Conservation (phyloP, 2,888 invertebrate genomes). For the Rosalia funebris region DNA sequence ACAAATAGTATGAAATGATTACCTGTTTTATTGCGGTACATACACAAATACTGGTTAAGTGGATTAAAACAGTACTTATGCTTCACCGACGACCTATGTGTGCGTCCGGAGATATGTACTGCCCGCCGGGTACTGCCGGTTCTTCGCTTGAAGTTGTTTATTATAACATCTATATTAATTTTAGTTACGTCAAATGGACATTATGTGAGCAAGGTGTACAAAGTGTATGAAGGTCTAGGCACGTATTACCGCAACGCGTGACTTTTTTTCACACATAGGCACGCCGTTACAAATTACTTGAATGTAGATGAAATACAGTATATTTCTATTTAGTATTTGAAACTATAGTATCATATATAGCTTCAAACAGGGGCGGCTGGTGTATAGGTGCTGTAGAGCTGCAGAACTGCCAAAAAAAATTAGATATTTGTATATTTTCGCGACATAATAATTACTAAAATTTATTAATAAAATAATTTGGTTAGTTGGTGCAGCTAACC, state of each 20-base stretch:
- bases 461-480: too few species aligned
- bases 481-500: too few species aligned
- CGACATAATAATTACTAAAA: too few species aligned
- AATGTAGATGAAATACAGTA: too few species aligned
- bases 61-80: slow-evolving; percentile 4
- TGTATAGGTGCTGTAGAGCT: too few species aligned
- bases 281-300: too few species aligned
- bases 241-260: slow-evolving; percentile 2
- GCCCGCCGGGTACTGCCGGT: not conserved
- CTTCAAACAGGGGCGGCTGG: too few species aligned
- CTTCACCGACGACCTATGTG: slow-evolving; percentile 2
- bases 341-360: too few species aligned
- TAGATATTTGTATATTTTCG: too few species aligned
- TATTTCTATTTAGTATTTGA: too few species aligned
- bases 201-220: not conserved
- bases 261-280: too few species aligned
- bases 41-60: not conserved
- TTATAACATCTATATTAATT: slow-evolving; percentile 10
- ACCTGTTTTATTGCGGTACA: slow-evolving; percentile 2
- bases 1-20: slow-evolving; percentile 14
- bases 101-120: not conserved
- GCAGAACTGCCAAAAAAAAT: too few species aligned
- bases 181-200: slow-evolving; percentile 9
- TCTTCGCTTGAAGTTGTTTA: not conserved
- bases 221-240: slow-evolving; percentile 2